Evolutionary conservation across 2,113 vertebrate species (phyloP).

Genomic region (Camarhynchus parvulus): DNA sequence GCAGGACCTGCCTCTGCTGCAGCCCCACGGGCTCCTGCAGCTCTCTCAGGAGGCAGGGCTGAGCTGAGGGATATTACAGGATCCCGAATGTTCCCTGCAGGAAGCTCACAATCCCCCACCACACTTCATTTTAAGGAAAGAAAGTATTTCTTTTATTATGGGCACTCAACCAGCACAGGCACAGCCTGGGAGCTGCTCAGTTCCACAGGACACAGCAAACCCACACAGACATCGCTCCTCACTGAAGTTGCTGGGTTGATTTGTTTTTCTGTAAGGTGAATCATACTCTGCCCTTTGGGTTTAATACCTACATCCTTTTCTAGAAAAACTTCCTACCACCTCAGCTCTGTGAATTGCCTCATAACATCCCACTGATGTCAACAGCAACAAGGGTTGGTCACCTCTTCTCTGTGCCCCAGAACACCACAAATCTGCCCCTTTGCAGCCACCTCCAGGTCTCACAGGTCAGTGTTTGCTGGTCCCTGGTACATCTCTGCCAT

Average conservation of each 20-base stretch:
- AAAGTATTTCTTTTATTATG: background rate
- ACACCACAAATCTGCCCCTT: background rate
- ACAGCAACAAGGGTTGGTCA: background rate
- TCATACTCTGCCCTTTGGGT: background rate
- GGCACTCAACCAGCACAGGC: background rate
- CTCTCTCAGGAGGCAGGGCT: background rate
- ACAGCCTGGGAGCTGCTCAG: background rate
- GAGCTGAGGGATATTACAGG: accelerated
- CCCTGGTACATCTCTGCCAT: background rate
- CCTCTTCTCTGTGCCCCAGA: background rate
- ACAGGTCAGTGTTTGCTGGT: accelerated
- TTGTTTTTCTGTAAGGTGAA: background rate
- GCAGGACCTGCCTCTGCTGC: background rate
- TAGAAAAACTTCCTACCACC: background rate
- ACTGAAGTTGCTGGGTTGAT: accelerated
- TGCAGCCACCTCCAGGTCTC: background rate
- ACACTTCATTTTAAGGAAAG: background rate
- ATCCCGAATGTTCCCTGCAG: accelerated
- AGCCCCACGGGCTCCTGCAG: background rate
- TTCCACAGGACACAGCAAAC: background rate
- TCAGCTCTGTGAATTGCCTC: background rate
- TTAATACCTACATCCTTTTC: background rate
- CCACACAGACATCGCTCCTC: background rate
- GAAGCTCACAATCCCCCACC: background rate
- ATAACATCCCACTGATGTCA: background rate